A percentile compares a stretch with the other conserved stretches of the same genome.
Conservation (phyloP, 2,888 invertebrate species). For the Diadromus collaris region DNA sequence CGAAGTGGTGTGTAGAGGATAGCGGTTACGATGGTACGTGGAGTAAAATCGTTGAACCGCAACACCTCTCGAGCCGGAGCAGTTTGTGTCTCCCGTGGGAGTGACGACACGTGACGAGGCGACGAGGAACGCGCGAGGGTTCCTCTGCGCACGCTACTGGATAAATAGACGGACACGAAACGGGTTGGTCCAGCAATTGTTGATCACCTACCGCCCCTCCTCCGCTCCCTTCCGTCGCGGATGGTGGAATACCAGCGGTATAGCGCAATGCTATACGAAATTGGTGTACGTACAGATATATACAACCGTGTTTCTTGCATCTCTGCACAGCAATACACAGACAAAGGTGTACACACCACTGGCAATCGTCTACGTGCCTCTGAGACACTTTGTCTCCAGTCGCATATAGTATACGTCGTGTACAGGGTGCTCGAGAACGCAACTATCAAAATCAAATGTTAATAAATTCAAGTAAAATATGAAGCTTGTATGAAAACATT, state of each 20-base stretch:
- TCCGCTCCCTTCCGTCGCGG: slow-evolving; percentile 11
- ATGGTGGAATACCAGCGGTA: slow-evolving; percentile 31
- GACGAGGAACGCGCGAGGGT: slow-evolving; percentile 39
- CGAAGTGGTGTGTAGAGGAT: slow-evolving; percentile 5
- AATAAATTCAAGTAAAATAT: background rate
- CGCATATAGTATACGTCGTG: background rate
- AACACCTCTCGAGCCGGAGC: slow-evolving; percentile 23
- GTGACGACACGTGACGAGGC: slow-evolving; percentile 53
- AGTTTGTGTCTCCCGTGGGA: slow-evolving; percentile 48
- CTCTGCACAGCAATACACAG: slow-evolving; percentile 7
- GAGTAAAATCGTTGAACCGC: slow-evolving; percentile 45
- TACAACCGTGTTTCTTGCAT: slow-evolving; percentile 14
- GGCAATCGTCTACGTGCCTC: slow-evolving; percentile 29
- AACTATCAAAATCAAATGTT: background rate
- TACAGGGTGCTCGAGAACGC: slow-evolving; percentile 6
- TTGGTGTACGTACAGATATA: slow-evolving; percentile 18
- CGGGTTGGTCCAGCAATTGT: slow-evolving; percentile 61
- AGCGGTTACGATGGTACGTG: slow-evolving; percentile 10
- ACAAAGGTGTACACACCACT: slow-evolving; percentile 11
- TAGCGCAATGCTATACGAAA: slow-evolving; percentile 45
- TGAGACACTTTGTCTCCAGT: slow-evolving; percentile 20
- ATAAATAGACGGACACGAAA: slow-evolving; percentile 61
- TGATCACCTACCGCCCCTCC: slow-evolving; percentile 37
- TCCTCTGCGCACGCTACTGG: slow-evolving; percentile 43
- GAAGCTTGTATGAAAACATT: background rate